A percentile compares a stretch with the other conserved stretches of the same genome.
These are phyloP conservation scores for Conops quadrifasciatus DNA, from an alignment of 2,888 invertebrate species.

Conservation along the genomic window DNA sequence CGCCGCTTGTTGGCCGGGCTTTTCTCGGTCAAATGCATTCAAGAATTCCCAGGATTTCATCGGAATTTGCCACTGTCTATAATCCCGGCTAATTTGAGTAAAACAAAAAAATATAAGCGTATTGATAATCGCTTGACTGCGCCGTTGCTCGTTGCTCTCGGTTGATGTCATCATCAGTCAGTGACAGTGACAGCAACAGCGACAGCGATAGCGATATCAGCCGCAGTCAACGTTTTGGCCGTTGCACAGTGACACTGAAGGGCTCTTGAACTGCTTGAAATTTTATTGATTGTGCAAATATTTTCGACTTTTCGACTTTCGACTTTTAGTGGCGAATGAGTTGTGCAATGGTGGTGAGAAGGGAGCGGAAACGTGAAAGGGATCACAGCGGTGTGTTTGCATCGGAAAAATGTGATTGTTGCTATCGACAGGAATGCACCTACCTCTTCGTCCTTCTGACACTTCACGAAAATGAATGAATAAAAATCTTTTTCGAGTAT, in stretches of 20 bases:
- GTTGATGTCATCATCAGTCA: constrained; percentile 22
- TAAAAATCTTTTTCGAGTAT: no score
- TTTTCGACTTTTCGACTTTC: no score
- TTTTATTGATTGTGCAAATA: no score
- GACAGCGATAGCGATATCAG: background rate
- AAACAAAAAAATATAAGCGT: background rate
- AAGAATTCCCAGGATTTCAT: background rate
- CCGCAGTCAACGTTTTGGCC: background rate
- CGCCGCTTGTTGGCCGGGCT: background rate
- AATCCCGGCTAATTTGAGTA: background rate
- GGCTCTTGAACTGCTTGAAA: no score
- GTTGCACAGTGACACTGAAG: constrained; percentile 6
- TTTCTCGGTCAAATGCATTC: background rate
- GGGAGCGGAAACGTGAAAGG: no score
- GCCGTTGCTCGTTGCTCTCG: background rate
- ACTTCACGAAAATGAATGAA: no score
- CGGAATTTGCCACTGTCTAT: background rate
- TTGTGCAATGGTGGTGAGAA: no score
- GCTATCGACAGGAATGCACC: no score
- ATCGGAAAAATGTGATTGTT: no score
- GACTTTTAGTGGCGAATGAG: no score
- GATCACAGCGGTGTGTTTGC: no score
- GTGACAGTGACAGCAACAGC: constrained; percentile 2
- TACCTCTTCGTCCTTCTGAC: no score
- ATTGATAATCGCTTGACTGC: constrained; percentile 1